These are phyloP conservation scores for Amblyornis subalaris DNA, from an alignment of 2,113 vertebrate genomes.

Conservation along the genomic window DNA sequence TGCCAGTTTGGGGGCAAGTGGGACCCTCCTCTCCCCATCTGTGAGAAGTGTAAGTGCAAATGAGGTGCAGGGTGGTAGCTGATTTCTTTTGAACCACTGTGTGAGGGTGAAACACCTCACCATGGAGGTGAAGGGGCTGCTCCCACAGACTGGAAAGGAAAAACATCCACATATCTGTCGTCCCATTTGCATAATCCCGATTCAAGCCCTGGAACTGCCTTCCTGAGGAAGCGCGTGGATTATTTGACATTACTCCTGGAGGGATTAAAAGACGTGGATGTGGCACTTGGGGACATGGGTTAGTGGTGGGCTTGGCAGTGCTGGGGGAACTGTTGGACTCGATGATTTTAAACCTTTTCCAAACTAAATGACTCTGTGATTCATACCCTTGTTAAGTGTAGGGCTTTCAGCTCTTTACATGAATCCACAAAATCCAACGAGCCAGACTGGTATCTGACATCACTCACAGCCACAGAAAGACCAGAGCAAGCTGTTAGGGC, in stretches of 20 bases:
- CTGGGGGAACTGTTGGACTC: neutral
- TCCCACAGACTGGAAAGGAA: neutral
- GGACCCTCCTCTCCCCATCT: constrained; percentile 41
- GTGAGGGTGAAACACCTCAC: neutral
- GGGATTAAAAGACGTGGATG: neutral
- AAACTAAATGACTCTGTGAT: neutral
- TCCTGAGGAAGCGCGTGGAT: neutral
- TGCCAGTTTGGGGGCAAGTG: constrained; percentile 37
- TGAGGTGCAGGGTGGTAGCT: neutral
- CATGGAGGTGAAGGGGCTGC: neutral
- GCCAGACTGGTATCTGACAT: neutral
- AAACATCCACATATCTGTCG: neutral
- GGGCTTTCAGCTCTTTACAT: neutral
- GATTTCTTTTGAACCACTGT: neutral
- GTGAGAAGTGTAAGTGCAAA: constrained; percentile 31
- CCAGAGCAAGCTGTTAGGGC: neutral
- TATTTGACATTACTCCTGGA: neutral
- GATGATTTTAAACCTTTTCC: neutral
- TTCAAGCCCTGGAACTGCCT: neutral
- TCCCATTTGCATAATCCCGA: neutral
- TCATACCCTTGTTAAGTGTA: neutral
- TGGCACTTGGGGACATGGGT: neutral
- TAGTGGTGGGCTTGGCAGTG: neutral
- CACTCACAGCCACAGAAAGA: neutral
- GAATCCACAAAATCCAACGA: neutral